These are phyloP conservation scores for Coreoperca whiteheadi DNA, from an alignment of 2,113 vertebrate genomes.

Conservation along the genomic window DNA sequence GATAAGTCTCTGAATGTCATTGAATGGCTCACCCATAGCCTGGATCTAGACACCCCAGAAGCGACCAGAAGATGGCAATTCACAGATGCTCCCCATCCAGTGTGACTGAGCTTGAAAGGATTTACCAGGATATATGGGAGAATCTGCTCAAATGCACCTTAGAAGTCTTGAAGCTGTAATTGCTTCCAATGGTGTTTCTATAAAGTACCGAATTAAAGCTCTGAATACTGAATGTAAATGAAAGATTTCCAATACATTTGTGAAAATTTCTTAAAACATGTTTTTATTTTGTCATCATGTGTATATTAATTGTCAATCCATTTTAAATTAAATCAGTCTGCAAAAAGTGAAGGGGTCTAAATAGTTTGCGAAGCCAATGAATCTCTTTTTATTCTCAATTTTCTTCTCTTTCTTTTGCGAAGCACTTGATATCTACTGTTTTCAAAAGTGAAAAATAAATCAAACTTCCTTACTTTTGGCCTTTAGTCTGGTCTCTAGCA, in stretches of 20 bases:
- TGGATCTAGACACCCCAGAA: neutral
- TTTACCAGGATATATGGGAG: neutral
- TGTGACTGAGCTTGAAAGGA: conserved; percentile 11
- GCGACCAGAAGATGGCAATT: neutral
- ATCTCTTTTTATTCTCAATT: neutral
- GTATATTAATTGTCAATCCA: neutral
- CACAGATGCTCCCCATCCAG: neutral
- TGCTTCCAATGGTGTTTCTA: neutral
- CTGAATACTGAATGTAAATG: neutral
- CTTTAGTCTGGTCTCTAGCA: neutral
- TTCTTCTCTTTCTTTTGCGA: neutral
- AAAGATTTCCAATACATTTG: neutral
- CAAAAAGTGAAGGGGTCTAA: too few relatives aligned
- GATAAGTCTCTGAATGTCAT: neutral
- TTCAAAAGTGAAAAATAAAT: conserved; percentile 1
- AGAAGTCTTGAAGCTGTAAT: neutral
- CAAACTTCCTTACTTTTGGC: neutral
- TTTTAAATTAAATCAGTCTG: neutral
- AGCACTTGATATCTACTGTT: neutral
- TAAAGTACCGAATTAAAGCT: neutral
- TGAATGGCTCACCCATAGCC: neutral
- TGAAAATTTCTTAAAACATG: neutral
- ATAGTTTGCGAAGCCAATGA: neutral
- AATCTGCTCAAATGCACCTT: neutral
- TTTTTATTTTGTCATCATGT: neutral